Conservation (phyloP, 2,888 invertebrate species). For the Lasioglossum calceatum region DNA sequence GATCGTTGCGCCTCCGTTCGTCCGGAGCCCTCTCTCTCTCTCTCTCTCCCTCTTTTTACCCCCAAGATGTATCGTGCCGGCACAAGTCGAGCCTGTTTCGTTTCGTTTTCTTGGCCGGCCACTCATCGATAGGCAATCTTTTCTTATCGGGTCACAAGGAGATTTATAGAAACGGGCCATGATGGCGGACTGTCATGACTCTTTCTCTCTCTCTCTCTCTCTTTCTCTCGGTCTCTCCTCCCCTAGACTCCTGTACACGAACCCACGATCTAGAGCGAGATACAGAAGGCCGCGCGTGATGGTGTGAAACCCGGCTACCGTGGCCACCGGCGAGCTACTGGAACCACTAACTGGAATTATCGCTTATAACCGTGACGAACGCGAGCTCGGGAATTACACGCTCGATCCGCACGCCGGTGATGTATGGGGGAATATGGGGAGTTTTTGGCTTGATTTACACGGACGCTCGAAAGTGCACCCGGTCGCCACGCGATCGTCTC, state of each 20-base stretch:
- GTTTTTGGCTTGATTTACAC: conserved; percentile 37
- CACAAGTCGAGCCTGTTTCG: conserved; percentile 29
- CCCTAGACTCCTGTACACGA: conserved; percentile 46
- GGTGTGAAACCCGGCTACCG: conserved; percentile 28
- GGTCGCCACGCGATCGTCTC: conserved; percentile 2
- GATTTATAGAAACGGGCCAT: conserved; percentile 73
- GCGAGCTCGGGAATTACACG: conserved; percentile 64
- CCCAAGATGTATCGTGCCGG: conserved; percentile 42
- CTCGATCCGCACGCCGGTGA: conserved; percentile 47
- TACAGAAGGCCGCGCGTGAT: conserved; percentile 38
- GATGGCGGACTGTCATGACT: conserved; percentile 75
- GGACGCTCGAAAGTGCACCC: not conserved
- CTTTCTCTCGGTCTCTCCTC: not conserved
- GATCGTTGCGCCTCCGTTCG: conserved; percentile 18
- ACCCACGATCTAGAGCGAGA: conserved; percentile 65
- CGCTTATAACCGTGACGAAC: conserved; percentile 69
- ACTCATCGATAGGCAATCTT: conserved; percentile 75
- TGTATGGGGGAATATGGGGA: conserved; percentile 28
- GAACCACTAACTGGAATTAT: conserved; percentile 65
- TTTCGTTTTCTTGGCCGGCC: conserved; percentile 24
- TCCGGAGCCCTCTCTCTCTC: not conserved
- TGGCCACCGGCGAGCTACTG: conserved; percentile 30
- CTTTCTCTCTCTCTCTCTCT: conserved; percentile 9
- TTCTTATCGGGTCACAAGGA: conserved; percentile 75
- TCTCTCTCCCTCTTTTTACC: not conserved